Evolutionary conservation across 2,888 invertebrate species (phyloP).

Genomic region (Agrotis exclamationis): DNA sequence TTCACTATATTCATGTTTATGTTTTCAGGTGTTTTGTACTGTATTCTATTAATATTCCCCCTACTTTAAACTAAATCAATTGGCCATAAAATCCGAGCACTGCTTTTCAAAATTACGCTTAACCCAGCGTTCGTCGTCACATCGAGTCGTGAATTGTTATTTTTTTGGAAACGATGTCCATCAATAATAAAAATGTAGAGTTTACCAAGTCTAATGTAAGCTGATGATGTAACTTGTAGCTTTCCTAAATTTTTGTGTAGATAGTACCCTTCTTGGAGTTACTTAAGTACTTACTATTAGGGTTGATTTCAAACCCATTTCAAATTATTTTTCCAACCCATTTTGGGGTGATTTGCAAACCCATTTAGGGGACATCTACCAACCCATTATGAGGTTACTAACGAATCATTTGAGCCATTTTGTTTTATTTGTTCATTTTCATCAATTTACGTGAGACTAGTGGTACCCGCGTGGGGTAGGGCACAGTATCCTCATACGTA

Average conservation of each 20-base stretch:
- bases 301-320: conserved; percentile 27
- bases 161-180: conserved; percentile 47
- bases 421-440: conserved; percentile 24
- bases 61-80: conserved; percentile 74
- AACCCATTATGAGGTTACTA: conserved; percentile 34
- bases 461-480: conserved; percentile 30
- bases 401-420: not conserved
- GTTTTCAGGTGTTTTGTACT: conserved; percentile 84
- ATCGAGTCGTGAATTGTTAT: conserved; percentile 42
- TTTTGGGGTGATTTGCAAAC: conserved; percentile 18
- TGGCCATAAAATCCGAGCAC: conserved; percentile 86
- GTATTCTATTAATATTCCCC: conserved; percentile 79
- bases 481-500: conserved; percentile 18
- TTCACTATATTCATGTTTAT: conserved; percentile 76
- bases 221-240: conserved; percentile 35
- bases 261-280: conserved; percentile 45
- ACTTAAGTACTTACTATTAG: conserved; percentile 5
- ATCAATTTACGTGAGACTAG: conserved; percentile 51
- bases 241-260: conserved; percentile 19
- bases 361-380: conserved; percentile 34
- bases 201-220: conserved; percentile 45
- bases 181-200: conserved; percentile 31
- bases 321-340: not conserved
- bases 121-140: conserved; percentile 45
- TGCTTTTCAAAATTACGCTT: conserved; percentile 80